Evolutionary conservation across 2,113 vertebrate genomes (phyloP), one percentile per base, ranked within the genome.

Genomic region (Rhagologus leucostigma): DNA sequence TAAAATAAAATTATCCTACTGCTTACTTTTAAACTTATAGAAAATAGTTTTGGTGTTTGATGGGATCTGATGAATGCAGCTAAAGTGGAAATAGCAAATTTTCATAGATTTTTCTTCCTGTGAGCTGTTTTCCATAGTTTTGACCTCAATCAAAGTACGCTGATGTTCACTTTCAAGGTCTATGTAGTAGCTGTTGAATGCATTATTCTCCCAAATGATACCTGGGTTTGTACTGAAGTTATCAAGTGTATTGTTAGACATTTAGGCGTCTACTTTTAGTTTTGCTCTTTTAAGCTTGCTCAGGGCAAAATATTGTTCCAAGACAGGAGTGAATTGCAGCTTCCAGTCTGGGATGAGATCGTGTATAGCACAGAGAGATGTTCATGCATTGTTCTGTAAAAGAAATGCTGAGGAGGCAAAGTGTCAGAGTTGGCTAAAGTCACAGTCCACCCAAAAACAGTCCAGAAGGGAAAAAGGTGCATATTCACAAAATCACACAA

Each of bases 231-330:
- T 77, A 44, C 29, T 80, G 63, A 80, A 93, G 56, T 73, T 93
- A 56, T 44, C 42, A 73, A 63, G 87, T 79, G 27, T 33, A 49
- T 89, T 93, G 59, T 64, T 93, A 82, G 75, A 65, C 5, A 52
- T 88, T 73, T 95, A 76, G 69, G 22, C 6, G 53, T 42, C 39
- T 60, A 63, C 17, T 53, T 89, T 60, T 30, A 84, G 42, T 78
- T 96, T 90, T 64, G 39, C 52, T 74, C 6, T 95, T 93, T 64
- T 46, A 65, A 78, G 49, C 13, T 94, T 88, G 69, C 86, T 95
- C 53, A 59, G 50, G 81, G 69, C 46, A 94, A 95, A 95, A 89
- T 70, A 71, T 37, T 94, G 84, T 78, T 76, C 21, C 18, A 56
- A 77, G 55, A 8, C 13, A 77, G 50, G 41, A 88, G 24, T 42